Evolutionary conservation across 2,797 vertebrate species (phyloP), one percentile per base, ranked within the genome.

Genomic region (Hemitrygon akajei): DNA sequence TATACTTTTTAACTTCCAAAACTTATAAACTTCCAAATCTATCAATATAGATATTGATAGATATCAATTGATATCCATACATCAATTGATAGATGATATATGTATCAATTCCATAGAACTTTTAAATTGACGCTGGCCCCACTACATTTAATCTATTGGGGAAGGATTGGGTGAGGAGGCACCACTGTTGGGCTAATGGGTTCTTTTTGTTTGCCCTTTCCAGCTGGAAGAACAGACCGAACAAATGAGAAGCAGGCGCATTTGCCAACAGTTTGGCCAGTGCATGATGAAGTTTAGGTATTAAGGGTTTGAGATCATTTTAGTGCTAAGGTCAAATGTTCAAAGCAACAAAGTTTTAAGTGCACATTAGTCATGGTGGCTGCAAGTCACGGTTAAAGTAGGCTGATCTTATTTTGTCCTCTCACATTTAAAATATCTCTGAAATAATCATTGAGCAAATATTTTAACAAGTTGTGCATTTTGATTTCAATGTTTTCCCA

Each of bases 191-290:
- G 77, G 47, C 58, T 94, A 94, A 92, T 80, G 76, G 84, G 96
- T 96, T 94, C n/a, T 97, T 97, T 95, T 97, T 97, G 96, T 97
- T 98, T 98, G 97, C 96, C 95, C 96, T 96, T 94, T 97, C 95
- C 96, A 97, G 96, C 96, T 95, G 96, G 95, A 96, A 97, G 97
- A 96, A 96, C 96, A 94, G 96, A 96, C 96, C 95, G 96, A 96
- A 95, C 95, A 95, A 94, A 95, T 96, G 95, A 96, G 95, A 96
- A 97, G 96, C 95, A 97, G 95, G 94, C 95, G 96, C 95, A 96
- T 92, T 95, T 96, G 96, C 94, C 95, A 96, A 96, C 95, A 95
- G 94, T 96, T 96, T 97, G 96, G 96, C 95, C 96, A 95, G 95
- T 96, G 95, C 95, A 97, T 96, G 95, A 94, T 95, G 97, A 97